Evolutionary conservation across 2,888 invertebrate genomes (phyloP).

Genomic region (Hedya salicella): DNA sequence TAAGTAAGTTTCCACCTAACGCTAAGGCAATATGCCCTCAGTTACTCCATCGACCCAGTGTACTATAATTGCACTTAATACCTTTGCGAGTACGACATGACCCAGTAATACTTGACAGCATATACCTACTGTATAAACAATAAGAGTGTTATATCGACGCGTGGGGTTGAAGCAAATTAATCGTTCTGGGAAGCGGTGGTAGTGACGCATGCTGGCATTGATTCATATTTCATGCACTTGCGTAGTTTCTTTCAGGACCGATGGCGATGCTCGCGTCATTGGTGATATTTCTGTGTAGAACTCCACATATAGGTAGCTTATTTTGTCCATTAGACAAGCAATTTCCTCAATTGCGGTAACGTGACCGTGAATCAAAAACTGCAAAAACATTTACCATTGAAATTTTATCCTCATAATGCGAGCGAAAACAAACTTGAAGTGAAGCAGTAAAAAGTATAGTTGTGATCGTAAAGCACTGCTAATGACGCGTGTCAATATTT

Average conservation of each 20-base stretch:
- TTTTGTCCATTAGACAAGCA: neutral
- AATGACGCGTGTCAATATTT: conserved; percentile 37
- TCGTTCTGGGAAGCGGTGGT: conserved; percentile 18
- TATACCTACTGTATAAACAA: conserved; percentile 1
- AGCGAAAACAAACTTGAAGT: neutral
- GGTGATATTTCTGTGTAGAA: conserved; percentile 1
- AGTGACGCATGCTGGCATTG: conserved; percentile 34
- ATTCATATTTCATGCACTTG: conserved; percentile 25
- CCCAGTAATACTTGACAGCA: neutral
- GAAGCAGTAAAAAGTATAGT: conserved; percentile 4
- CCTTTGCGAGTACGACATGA: neutral
- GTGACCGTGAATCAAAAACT: conserved; percentile 23
- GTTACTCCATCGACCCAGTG: neutral
- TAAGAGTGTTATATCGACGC: neutral
- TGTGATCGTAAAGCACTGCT: conserved; percentile 5
- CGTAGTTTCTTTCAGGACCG: conserved; percentile 32
- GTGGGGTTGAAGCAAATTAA: conserved; percentile 25
- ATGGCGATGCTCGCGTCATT: neutral
- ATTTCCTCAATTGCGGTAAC: conserved; percentile 11
- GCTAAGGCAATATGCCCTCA: neutral
- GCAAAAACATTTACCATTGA: conserved; percentile 36
- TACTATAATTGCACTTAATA: neutral
- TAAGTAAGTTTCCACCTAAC: neutral
- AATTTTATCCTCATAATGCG: conserved; percentile 36
- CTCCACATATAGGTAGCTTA: neutral